phyloP scores from a whole-genome alignment of 2,797 vertebrate genomes.

The Microhierax caerulescens region DNA sequence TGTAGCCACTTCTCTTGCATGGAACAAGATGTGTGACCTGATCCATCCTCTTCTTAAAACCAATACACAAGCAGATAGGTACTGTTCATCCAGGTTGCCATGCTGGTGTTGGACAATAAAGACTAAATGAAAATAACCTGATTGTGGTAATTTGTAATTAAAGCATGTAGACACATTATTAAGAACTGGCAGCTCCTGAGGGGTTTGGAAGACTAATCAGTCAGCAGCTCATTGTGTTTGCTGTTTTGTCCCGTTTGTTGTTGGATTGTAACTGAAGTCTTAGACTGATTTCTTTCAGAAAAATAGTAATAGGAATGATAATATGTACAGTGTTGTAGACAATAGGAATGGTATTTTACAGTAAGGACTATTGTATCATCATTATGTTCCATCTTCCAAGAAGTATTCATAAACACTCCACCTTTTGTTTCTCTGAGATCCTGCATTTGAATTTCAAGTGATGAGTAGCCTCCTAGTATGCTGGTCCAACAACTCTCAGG shows the following conservation, averaged over 20 bases:
- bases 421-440: neutral
- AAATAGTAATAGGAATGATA: neutral
- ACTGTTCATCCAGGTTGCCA: neutral
- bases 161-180: neutral
- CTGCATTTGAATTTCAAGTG: neutral
- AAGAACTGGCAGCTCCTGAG: neutral
- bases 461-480: neutral
- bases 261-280: neutral
- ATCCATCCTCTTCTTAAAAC: neutral
- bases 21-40: neutral
- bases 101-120: neutral
- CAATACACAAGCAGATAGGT: too few species aligned
- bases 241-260: neutral
- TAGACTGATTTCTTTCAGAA: neutral
- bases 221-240: neutral
- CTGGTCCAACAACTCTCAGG: neutral
- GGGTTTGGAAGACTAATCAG: neutral
- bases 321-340: neutral
- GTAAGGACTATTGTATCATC: neutral
- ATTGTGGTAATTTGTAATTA: neutral
- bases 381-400: neutral
- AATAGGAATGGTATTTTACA: neutral
- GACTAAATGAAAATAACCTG: neutral
- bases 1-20: neutral
- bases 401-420: neutral